These are phyloP conservation scores for Garra rufa DNA, from an alignment of 2,113 vertebrate species.

Conservation along the genomic window DNA sequence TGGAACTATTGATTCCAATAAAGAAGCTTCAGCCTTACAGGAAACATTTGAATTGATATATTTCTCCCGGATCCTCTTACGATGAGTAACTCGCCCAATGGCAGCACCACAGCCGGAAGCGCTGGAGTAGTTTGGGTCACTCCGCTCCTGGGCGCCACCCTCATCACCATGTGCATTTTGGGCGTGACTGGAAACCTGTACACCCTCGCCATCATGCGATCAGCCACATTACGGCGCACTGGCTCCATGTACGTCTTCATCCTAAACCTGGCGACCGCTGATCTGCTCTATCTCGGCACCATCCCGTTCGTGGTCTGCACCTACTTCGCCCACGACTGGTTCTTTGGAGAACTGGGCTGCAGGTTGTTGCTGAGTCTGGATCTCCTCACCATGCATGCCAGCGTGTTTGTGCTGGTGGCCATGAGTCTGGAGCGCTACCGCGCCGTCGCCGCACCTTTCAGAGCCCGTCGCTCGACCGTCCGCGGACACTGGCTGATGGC, in stretches of 20 bases:
- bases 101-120: conserved; percentile 48
- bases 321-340: conserved; percentile 82
- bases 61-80: conserved; percentile 23
- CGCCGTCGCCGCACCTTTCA: conserved; percentile 78
- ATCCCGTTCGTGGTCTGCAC: conserved; percentile 89
- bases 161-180: conserved; percentile 79
- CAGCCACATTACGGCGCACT: conserved; percentile 67
- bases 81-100: conserved; percentile 72
- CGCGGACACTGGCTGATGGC: conserved; percentile 67
- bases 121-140: conserved; percentile 73
- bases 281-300: conserved; percentile 87
- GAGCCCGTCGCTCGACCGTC: conserved; percentile 58
- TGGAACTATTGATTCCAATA: neutral
- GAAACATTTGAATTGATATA: neutral
- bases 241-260: conserved; percentile 85
- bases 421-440: conserved; percentile 88
- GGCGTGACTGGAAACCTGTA: conserved; percentile 83
- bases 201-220: conserved; percentile 77
- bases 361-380: conserved; percentile 85
- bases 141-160: conserved; percentile 70
- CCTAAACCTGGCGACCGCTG: conserved; percentile 83
- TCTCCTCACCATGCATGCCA: conserved; percentile 88
- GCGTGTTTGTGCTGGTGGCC: conserved; percentile 81
- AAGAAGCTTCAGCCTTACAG: neutral
- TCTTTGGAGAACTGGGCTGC: conserved; percentile 85